Evolutionary conservation across 2,888 invertebrate genomes (phyloP), one percentile per base, ranked within the genome.

Genomic region (Leptothorax acervorum): DNA sequence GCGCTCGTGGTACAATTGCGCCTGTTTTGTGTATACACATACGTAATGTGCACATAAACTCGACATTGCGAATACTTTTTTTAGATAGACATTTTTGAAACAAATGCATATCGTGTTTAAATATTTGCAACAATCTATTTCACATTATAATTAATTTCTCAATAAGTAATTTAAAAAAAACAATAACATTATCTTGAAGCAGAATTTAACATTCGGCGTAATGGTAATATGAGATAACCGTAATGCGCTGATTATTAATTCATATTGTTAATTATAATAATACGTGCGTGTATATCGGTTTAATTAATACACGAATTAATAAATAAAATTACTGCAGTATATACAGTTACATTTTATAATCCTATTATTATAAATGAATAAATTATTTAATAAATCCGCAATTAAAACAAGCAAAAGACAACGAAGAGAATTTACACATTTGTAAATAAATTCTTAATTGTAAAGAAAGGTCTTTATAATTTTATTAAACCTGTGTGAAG

Each of bases 221-320:
- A 11, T 68, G 53, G 23, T 31, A 53, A 76, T 53, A 35, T 12
- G 23, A 53, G 42, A 78, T 68, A 42, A 76, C 5, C 15, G 15
- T 76, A 76, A 78, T 68, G 12, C 48, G n/a, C 45, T 31, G n/a
- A 78, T 42, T 55, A 68, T 66, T 53, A 78, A 35, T 70, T 70
- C 31, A 15, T 42, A 70, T 55, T 68, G 42, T 53, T 78, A 68
- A 78, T 78, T 78, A 78, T 42, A n/a, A 78, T 45, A 78, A 70
- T 78, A 31, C 28, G 23, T n/a, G 4, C n/a, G n/a, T 63, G 2
- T 45, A 74, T 62, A 45, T 15, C 31, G 42, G 3, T 70, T 55
- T 31, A 78, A 55, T 78, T 55, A 70, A 70, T 70, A 45, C 15
- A 15, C 9, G 31, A 45, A 78, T 78, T 53, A 70, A 55, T 78